Evolutionary conservation across 2,113 vertebrate species (phyloP).

Genomic region (Danionella cerebrum): DNA sequence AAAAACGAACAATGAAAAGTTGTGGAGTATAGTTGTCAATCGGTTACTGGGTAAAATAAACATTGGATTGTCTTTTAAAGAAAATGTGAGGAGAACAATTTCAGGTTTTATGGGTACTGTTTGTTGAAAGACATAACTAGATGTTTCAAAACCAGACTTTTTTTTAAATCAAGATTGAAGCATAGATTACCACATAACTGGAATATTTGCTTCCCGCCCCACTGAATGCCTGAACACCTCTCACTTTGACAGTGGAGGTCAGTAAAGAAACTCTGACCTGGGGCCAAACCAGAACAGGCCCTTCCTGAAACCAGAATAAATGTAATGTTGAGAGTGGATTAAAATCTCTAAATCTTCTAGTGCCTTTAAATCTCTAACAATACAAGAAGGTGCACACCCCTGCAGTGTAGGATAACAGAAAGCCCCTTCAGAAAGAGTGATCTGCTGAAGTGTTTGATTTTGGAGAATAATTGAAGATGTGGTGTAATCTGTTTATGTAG

Average conservation of each 20-base stretch:
- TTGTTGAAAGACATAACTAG: too few species aligned
- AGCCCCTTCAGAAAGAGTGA: conserved; percentile 28
- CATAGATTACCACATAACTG: conserved; percentile 53
- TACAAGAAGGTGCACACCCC: conserved; percentile 30
- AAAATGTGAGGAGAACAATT: too few species aligned
- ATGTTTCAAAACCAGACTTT: too few species aligned
- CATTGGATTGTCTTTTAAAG: conserved; percentile 11
- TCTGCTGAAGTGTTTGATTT: conserved; percentile 21
- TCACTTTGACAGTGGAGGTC: conserved; percentile 58
- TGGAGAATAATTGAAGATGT: too few species aligned
- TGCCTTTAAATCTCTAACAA: conserved; percentile 19
- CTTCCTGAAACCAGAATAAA: conserved; percentile 10
- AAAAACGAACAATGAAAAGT: conserved; percentile 25
- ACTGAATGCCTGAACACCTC: conserved; percentile 64
- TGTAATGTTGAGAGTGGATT: background rate
- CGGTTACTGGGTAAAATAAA: too few species aligned
- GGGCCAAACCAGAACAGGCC: conserved; percentile 34
- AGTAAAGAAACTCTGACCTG: conserved; percentile 34
- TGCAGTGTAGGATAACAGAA: conserved; percentile 45
- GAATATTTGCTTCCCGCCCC: conserved; percentile 58
- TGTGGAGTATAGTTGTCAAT: conserved; percentile 5
- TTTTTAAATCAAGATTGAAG: background rate
- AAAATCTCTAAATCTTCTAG: background rate
- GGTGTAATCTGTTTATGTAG: too few species aligned
- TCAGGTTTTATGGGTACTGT: too few species aligned